Base-by-base conservation (phyloP, 2,888 invertebrate genomes). In the Labia minor region DNA sequence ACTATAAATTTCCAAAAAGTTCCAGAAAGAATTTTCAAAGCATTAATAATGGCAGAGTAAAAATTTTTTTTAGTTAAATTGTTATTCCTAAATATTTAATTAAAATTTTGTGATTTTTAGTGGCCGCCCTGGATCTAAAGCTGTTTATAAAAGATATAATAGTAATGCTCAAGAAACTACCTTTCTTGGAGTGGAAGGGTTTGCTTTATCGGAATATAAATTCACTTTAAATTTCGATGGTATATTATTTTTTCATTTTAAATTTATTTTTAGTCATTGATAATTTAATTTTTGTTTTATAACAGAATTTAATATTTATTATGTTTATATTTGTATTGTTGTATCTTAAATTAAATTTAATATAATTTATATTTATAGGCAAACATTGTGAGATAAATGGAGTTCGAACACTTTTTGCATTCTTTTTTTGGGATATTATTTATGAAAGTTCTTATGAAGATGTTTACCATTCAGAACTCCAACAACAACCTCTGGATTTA, bases 341-440 rank as follows among this genome's bases (percentile, higher is more conserved):
- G n/a, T n/a, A n/a, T n/a, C n/a, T n/a, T n/a, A n/a, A n/a, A n/a
- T n/a, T n/a, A n/a, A n/a, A n/a, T n/a, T n/a, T n/a, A n/a, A n/a
- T n/a, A n/a, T n/a, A n/a, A 33, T 67, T 66, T 64, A 18, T 68
- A n/a, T 20, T 76, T 76, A 0, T 75, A 85, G 86, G 86, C 11
- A 77, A 84, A n/a, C 90, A 90, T 75, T 87, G 86, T 73, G 90
- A 91, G 76, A 87, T 89, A 1, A 77, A 82, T 0, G 80, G 87
- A 16, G 79, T 88, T 4, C 79, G 79, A 1, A 82, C 83, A 0
- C 75, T 90, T 67, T 87, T 87, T 76, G 80, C 80, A 37, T 77
- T 88, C 0, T 77, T 89, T 6, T 90, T 92, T 76, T 93, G 92
- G 91, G 88, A 92, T 71, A 84, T 90, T 1, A 83, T 94, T 63